Conservation (phyloP, 2,113 vertebrate genomes). For the Myotis davidii region DNA sequence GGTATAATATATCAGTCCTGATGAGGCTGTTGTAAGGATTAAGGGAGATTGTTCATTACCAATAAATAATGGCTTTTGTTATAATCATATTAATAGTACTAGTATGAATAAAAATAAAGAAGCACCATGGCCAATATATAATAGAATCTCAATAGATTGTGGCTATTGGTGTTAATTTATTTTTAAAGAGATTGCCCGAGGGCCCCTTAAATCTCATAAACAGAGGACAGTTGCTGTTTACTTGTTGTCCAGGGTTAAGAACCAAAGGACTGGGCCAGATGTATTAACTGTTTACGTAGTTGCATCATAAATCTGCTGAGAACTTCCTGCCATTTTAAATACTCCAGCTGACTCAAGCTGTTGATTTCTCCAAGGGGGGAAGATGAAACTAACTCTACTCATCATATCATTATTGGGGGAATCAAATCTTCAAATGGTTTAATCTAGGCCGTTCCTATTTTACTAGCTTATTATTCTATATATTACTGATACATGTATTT, state of each 20-base stretch:
- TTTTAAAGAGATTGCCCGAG: not conserved
- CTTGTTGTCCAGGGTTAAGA: not conserved
- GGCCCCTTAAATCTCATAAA: not conserved
- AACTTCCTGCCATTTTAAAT: conserved; percentile 66
- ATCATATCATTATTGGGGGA: not conserved
- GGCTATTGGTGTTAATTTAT: not conserved
- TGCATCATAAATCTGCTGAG: conserved; percentile 60
- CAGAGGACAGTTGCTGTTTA: not conserved
- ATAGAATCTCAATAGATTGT: not conserved
- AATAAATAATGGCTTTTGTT: not conserved
- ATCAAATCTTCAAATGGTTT: not conserved
- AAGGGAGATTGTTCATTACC: not conserved
- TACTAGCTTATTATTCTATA: not conserved
- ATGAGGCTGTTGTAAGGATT: not conserved
- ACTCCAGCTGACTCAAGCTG: conserved; percentile 64
- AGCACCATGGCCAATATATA: not conserved
- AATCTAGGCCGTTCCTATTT: not conserved
- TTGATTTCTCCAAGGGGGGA: conserved; percentile 20
- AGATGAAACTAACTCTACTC: not conserved
- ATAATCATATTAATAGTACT: not conserved
- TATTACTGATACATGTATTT: not conserved
- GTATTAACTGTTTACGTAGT: conserved; percentile 62
- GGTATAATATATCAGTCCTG: not conserved
- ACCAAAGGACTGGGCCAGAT: not conserved
- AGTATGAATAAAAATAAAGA: not conserved